Evolutionary conservation across 2,113 vertebrate genomes (phyloP).

Genomic region (Aphyosemion australe): DNA sequence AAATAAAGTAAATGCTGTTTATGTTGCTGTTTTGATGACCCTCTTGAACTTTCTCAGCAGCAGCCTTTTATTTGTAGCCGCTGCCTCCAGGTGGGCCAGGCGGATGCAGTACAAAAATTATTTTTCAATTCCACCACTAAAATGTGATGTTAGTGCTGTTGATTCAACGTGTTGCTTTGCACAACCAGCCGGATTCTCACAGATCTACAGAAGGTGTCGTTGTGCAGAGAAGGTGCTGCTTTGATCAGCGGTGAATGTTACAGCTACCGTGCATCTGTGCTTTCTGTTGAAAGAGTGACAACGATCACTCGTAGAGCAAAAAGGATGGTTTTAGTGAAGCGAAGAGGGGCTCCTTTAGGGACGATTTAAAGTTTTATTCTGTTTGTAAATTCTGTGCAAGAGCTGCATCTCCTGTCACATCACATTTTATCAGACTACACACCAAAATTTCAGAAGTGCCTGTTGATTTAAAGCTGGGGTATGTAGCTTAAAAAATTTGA

Average conservation of each 20-base stretch:
- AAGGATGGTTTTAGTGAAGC: background rate
- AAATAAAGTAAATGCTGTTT: conserved; percentile 38
- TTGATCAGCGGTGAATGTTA: background rate
- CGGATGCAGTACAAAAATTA: background rate
- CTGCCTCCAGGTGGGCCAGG: background rate
- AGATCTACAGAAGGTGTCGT: background rate
- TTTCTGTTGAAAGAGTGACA: background rate
- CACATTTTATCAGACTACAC: background rate
- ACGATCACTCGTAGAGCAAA: background rate
- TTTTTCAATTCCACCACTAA: background rate
- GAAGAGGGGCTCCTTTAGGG: background rate
- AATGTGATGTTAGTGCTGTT: background rate
- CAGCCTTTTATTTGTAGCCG: no score
- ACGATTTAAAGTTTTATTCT: background rate
- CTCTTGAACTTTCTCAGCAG: conserved; percentile 27
- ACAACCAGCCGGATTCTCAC: background rate
- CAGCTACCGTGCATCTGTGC: no score
- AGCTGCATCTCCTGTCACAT: background rate
- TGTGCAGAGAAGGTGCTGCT: no score
- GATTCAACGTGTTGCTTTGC: background rate
- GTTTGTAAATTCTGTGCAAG: background rate
- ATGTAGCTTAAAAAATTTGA: no score
- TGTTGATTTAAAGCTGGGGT: background rate
- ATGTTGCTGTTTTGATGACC: conserved; percentile 49
- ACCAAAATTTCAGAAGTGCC: background rate